Base-by-base conservation (phyloP, 2,797 vertebrate genomes). In the Pitangus sulphuratus region DNA sequence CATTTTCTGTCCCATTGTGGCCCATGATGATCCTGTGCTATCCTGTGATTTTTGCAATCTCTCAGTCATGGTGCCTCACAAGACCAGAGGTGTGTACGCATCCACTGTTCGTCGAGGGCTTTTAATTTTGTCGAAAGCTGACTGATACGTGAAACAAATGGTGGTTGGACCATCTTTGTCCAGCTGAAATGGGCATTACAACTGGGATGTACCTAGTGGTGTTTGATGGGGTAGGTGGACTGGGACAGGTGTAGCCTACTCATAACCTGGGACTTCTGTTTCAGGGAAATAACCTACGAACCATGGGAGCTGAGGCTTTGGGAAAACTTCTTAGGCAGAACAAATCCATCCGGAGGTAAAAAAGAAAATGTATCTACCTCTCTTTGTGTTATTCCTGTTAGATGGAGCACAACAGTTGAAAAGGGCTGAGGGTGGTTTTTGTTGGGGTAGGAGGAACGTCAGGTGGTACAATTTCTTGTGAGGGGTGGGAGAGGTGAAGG, bases 241-340 rank as follows among this genome's bases (percentile, higher is more conserved):
- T 42, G 90, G 56, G 35, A 28, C 6, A 15, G 35, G n/a, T 7
- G 0, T 17, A 50, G 74, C 22, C n/a, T 45, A 1, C 40, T 66
- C 40, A 78, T 88, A 42, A 64, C 24, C 26, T 54, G 65, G 30
- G 35, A 5, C 61, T 75, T 95, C 53, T 93, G 17, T 93, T 95
- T 84, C 97, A 99, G 99, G 99, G 99, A 25, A 99, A 99, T 94
- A 99, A 99, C 94, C 97, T 99, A 77, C 98, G 98, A 96, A 98
- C 98, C 2, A 9, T 91, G 21, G 99, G 98, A 53, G 98, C 99
- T 1, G 98, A 99, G 88, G 97, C 98, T 53, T 96, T 99, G 97
- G 99, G 98, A 39, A 98, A 98, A 82, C 84, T 99, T 76, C 97
- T 99, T 83, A 97, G 97, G 42, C 98, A 98, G 88, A 99, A 99